Base-by-base conservation (phyloP, 2,888 invertebrate species). In the Stenotaenia linearis region DNA sequence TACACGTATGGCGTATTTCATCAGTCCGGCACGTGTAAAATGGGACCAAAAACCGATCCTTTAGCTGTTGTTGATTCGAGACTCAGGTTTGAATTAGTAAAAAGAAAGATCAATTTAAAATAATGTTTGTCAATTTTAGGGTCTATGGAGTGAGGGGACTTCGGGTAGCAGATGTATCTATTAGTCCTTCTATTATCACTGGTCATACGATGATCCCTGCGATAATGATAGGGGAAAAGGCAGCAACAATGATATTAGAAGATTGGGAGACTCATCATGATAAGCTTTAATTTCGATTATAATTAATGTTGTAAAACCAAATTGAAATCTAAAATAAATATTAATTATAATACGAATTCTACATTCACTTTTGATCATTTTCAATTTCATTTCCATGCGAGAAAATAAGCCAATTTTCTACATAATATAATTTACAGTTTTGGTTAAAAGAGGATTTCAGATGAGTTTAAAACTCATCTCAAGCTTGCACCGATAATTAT, bases 221-320 rank as follows among this genome's bases (percentile, higher is more conserved):
- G 21, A 79, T 81, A 45, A 81, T 82, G 81, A 81, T 81, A 18
- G 82, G 75, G 5, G 82, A 82, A 77, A 82, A 81, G 75, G 80
- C 81, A 12, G 78, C 81, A 2, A 81, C 80, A 50, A 69, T 81
- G 50, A 80, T 82, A 50, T 79, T 79, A 32, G 50, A 25, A 10
- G 21, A 74, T 5, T 75, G 75, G 37, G 37, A 79, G 25, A 37
- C 76, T 21, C 1, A 2, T 75, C 75, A 75, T 35, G 75, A 75
- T 18, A 35, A 75, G 4, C 32, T 32, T 4, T 32, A 32, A 9
- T 9, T 32, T 32, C 9, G 32, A 32, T 6, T 6, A 9, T 32
- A 6, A 6, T 32, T 6, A 32, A 32, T 32, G 32, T 32, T 6
- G 4, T 32, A 32, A 9, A 6, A 32, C 32, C n/a, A n/a, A n/a